Evolutionary conservation across 2,113 vertebrate genomes (phyloP).

Genomic region (Equus przewalskii): DNA sequence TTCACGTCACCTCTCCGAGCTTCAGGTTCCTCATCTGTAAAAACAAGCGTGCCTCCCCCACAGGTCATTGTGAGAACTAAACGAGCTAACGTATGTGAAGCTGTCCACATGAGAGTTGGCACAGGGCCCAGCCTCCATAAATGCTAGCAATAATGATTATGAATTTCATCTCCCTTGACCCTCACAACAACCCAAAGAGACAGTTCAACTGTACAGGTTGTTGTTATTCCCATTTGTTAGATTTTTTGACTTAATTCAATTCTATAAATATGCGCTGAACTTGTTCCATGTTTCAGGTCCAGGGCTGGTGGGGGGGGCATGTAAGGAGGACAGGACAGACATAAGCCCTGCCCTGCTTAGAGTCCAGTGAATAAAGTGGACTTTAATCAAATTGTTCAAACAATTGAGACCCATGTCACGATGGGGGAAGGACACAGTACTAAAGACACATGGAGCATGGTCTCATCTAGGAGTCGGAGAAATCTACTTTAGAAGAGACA

Average conservation of each 20-base stretch:
- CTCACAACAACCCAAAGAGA: not conserved
- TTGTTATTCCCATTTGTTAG: not conserved
- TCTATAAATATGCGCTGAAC: not conserved
- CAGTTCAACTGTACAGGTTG: not conserved
- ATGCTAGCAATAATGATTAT: not conserved
- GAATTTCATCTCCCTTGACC: not conserved
- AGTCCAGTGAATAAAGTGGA: not conserved
- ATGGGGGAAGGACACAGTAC: not conserved
- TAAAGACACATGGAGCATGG: not conserved
- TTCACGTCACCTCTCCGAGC: not conserved
- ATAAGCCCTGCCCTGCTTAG: not conserved
- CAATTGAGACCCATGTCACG: not conserved
- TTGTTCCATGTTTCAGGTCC: not conserved
- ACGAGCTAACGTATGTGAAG: not conserved
- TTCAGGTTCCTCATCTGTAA: slow-evolving; percentile 12
- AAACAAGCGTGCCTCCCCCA: not conserved
- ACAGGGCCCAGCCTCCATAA: not conserved
- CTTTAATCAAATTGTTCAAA: not conserved
- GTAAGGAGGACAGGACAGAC: not conserved
- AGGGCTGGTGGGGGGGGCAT: not conserved
- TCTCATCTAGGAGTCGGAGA: not conserved
- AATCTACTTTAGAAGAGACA: not conserved
- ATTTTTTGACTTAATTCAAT: not conserved
- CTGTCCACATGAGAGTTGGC: not conserved
- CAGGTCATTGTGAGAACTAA: not conserved